Evolutionary conservation across 1,140 invertebrate species (phyloP).

Genomic region (Ips nitidus): DNA sequence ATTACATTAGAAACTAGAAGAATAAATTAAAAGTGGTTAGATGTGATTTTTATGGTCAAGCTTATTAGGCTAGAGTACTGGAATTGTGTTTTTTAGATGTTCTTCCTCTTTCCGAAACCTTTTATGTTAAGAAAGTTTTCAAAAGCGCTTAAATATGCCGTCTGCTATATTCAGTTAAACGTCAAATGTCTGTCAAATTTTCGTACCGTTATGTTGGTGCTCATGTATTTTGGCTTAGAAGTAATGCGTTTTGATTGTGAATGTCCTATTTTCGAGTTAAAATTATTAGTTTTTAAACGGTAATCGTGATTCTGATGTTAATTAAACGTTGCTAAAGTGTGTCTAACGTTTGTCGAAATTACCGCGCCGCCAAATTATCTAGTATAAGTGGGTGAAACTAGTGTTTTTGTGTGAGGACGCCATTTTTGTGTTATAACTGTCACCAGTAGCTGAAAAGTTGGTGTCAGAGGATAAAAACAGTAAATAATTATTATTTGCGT

Average conservation of each 20-base stretch:
- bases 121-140: too few relatives aligned
- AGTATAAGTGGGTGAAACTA: not conserved
- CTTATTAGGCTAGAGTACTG: too few relatives aligned
- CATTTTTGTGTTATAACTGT: slow-evolving; percentile 34
- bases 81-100: too few relatives aligned
- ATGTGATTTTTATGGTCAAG: too few relatives aligned
- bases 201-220: not conserved
- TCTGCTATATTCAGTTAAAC: too few relatives aligned
- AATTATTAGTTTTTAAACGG: slow-evolving; percentile 29
- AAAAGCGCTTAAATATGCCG: too few relatives aligned
- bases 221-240: not conserved
- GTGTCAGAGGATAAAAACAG: slow-evolving; percentile 27
- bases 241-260: slow-evolving; percentile 38
- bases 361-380: slow-evolving; percentile 11
- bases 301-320: slow-evolving; percentile 2
- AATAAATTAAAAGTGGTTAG: too few relatives aligned
- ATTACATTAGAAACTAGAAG: too few relatives aligned
- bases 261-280: slow-evolving; percentile 25
- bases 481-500: not conserved
- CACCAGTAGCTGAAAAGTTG: slow-evolving; percentile 22
- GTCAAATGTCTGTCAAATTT: too few relatives aligned
- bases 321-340: not conserved
- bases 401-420: slow-evolving; percentile 23
- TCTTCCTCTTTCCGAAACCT: too few relatives aligned
- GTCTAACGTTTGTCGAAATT: not conserved